Conservation (phyloP, 1,140 invertebrate genomes). For the Protaetia brevitarsis region DNA sequence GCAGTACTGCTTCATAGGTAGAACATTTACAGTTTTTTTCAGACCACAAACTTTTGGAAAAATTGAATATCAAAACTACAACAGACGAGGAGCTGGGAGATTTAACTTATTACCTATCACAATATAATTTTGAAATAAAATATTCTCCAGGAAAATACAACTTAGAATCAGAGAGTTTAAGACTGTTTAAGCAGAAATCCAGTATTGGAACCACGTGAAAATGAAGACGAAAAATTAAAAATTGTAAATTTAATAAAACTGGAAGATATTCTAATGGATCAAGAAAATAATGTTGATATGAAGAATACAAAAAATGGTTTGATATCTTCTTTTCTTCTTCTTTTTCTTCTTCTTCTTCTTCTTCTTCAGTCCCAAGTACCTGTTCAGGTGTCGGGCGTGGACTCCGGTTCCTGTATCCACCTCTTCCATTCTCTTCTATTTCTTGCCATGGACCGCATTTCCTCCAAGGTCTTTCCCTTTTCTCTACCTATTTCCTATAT, state of each 20-base stretch:
- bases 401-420: no score
- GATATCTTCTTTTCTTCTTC: background rate
- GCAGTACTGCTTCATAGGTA: conserved; percentile 47
- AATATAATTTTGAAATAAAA: conserved; percentile 46
- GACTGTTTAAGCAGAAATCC: conserved; percentile 46
- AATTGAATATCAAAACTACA: conserved; percentile 46
- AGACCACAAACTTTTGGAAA: conserved; percentile 48
- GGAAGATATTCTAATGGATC: conserved; percentile 40
- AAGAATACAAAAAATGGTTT: conserved; percentile 7
- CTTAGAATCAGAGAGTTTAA: conserved; percentile 44
- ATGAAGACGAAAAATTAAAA: no score
- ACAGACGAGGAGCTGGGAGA: conserved; percentile 45
- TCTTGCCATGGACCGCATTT: no score
- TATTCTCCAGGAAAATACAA: conserved; percentile 45
- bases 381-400: no score
- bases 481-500: no score
- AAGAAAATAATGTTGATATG: conserved; percentile 35
- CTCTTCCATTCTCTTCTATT: no score
- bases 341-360: no score
- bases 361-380: no score
- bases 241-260: conserved; percentile 43
- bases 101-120: conserved; percentile 45
- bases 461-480: no score
- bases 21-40: conserved; percentile 44
- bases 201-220: conserved; percentile 41